phyloP scores from a whole-genome alignment of 1,140 invertebrate genomes.

The Bathynomus jamesi region DNA sequence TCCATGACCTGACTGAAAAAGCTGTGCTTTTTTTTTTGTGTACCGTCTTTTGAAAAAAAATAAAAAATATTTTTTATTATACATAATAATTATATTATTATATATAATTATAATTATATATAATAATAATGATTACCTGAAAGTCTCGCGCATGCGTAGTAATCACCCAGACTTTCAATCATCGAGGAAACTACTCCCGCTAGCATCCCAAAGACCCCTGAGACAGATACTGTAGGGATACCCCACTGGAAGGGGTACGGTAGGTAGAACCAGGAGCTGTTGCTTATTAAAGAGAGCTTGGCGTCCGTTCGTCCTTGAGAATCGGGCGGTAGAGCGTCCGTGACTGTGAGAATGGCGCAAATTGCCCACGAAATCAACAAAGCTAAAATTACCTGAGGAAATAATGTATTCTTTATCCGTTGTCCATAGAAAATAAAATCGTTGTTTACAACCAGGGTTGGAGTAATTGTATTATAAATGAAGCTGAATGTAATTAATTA shows the following conservation, averaged over 20 bases:
- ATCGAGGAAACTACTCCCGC: background rate
- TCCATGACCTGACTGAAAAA: too few species aligned
- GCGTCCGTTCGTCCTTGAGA: background rate
- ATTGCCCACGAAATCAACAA: background rate
- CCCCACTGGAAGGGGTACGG: slow-evolving; percentile 5
- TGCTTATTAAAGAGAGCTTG: background rate
- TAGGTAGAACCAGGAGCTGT: background rate
- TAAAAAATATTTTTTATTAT: too few species aligned
- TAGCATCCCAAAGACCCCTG: slow-evolving; percentile 6
- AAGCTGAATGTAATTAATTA: too few species aligned
- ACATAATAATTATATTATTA: too few species aligned
- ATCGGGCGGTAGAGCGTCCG: background rate
- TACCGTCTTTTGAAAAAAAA: too few species aligned
- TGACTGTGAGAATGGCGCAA: background rate
- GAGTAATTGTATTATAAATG: too few species aligned
- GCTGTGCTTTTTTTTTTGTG: too few species aligned
- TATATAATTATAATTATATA: too few species aligned
- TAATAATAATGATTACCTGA: too few species aligned
- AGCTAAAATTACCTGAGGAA: background rate
- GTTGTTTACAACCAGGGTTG: too few species aligned
- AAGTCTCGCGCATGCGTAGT: slow-evolving; percentile 7
- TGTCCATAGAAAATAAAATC: too few species aligned
- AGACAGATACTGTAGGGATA: background rate
- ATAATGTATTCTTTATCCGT: too few species aligned
- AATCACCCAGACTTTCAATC: background rate